Conservation (phyloP, 2,113 vertebrate genomes). For the Nesospiza acunhae region DNA sequence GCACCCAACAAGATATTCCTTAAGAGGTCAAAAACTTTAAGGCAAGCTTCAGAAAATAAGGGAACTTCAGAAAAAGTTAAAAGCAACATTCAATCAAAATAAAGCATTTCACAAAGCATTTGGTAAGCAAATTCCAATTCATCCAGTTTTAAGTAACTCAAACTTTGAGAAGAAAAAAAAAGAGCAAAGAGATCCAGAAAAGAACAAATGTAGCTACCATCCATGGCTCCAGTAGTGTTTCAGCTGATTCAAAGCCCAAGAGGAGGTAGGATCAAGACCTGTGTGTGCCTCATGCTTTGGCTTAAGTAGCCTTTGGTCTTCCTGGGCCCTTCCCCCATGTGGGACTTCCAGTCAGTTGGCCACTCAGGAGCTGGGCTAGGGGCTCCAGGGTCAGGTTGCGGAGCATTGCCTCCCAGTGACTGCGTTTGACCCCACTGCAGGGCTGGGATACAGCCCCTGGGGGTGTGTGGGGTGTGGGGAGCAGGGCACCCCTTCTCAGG, state of each 20-base stretch:
- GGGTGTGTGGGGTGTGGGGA: too few relatives aligned
- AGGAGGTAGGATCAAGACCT: background rate
- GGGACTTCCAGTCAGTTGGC: accelerated
- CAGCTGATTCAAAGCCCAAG: background rate
- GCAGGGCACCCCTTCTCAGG: background rate
- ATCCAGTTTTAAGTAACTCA: background rate
- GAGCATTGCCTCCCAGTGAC: background rate
- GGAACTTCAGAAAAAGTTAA: background rate
- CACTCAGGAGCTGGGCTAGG: accelerated
- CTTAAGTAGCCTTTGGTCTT: background rate
- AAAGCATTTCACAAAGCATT: background rate
- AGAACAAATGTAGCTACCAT: background rate
- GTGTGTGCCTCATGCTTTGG: accelerated
- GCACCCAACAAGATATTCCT: background rate
- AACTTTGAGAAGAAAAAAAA: background rate
- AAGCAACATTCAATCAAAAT: background rate
- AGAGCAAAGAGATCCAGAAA: background rate
- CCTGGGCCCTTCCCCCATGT: accelerated
- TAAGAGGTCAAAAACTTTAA: background rate
- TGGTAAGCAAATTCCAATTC: background rate
- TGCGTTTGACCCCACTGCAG: accelerated
- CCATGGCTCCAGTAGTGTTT: background rate
- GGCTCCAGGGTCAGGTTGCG: accelerated
- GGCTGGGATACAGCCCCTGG: too few relatives aligned
- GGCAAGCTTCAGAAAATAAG: background rate